Percentiles rank a stretch among this genome's conserved stretches.
Conservation (phyloP, 2,113 vertebrate genomes). For the Reinhardtius hippoglossoides region DNA sequence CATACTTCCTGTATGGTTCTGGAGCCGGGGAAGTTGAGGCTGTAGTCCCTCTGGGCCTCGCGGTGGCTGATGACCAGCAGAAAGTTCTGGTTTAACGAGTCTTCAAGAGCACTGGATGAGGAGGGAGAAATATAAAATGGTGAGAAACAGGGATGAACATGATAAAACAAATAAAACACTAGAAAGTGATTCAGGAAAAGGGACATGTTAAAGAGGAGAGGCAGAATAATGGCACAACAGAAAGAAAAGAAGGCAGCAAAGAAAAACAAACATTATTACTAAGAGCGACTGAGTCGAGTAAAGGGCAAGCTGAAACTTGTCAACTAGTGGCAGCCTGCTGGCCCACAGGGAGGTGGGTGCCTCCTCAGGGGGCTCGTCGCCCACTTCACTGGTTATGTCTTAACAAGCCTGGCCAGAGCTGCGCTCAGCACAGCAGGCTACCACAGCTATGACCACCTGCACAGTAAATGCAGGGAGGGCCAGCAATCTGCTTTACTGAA, state of each 20-base stretch:
- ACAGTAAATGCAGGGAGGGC: conserved; percentile 55
- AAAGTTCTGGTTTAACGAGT: conserved; percentile 98
- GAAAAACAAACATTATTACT: conserved; percentile 80
- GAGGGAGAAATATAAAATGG: neutral
- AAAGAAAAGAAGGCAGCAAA: conserved; percentile 69
- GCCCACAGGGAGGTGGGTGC: conserved; percentile 58
- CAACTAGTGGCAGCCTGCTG: conserved; percentile 83
- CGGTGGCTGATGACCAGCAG: conserved; percentile 97
- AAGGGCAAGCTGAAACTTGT: conserved; percentile 92
- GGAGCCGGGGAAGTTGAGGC: conserved; percentile 98
- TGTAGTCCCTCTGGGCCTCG: conserved; percentile 99
- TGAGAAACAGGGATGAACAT: neutral
- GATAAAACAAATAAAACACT: neutral
- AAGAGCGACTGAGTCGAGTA: conserved; percentile 79
- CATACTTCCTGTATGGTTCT: conserved; percentile 99
- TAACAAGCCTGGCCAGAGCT: conserved; percentile 88
- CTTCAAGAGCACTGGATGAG: conserved; percentile 89
- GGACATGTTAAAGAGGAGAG: neutral
- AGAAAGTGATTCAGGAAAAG: conserved; percentile 10
- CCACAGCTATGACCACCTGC: conserved; percentile 69
- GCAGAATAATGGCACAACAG: conserved; percentile 32
- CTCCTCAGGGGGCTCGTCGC: conserved; percentile 70
- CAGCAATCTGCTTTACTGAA: conserved; percentile 13
- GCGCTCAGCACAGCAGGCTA: conserved; percentile 77
- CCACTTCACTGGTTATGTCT: conserved; percentile 80